Evolutionary conservation across 1,140 invertebrate species (phyloP), one percentile per base, ranked within the genome.

Genomic region (Mactra quadrangularis): DNA sequence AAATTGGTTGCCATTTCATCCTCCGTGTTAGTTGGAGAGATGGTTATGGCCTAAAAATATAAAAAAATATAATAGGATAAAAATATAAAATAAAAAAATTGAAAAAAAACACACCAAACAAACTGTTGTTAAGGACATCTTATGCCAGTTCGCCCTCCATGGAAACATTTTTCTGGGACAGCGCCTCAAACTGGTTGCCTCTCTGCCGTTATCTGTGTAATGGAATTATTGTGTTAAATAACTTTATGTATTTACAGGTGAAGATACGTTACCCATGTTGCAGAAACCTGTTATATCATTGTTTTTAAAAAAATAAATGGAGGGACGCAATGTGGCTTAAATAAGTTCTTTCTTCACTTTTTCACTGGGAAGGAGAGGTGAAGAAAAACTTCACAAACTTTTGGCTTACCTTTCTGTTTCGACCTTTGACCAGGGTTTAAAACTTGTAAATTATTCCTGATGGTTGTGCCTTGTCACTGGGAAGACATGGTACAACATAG

Each of bases 131-230:
- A 74, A 57, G 52, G 70, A 35, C 35, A 17, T 25, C 33, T 53
- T 71, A 75, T 85, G 87, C 87, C 87, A 87, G 85, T 87, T 83
- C 60, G 87, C 87, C 87, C 87, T 87, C 87, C 87, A 85, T 62
- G 35, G 11, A 70, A 57, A 78, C 55, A 62, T 64, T 66, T 57
- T 74, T 72, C 70, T 72, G 68, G 79, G 79, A 82, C 79, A 82
- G 79, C 70, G 22, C 70, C 77, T 35, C 53, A 38, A n/a, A 38
- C 22, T 52, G 72, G 64, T 52, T 29, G 45, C 64, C 64, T 22
- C 45, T 19, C 4, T 47, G n/a, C n/a, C n/a, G 13, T 68, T 41
- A 41, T 41, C 4, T 62, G 55, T 76, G 55, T 76, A 57, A 60
- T 76, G 33, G n/a, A 25, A 52, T 76, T 62, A 35, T 76, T 62